Conservation (phyloP, 2,888 invertebrate species). For the Drosophila bunnanda region DNA sequence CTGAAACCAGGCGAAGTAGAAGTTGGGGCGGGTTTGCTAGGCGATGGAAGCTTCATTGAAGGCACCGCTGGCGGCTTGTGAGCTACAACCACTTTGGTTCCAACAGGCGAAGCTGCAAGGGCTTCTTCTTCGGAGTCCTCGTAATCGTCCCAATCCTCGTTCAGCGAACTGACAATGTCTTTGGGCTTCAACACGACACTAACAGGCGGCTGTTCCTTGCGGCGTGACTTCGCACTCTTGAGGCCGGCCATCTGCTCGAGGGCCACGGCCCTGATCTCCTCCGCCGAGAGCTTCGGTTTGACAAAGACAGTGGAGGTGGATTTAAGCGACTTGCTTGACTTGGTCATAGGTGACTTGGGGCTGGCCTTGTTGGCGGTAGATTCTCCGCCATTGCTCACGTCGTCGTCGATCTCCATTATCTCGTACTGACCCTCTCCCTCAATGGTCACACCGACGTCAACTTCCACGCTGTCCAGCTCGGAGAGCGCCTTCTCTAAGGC, state of each 20-base stretch:
- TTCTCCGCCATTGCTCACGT: constrained; percentile 51
- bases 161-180: constrained; percentile 78
- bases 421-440: constrained; percentile 83
- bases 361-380: constrained; percentile 3
- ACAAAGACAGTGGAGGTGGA: not conserved
- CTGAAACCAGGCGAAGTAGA: not conserved
- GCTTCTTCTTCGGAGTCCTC: constrained; percentile 62
- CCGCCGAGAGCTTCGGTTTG: constrained; percentile 69
- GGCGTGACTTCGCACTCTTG: constrained; percentile 57
- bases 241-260: constrained; percentile 82
- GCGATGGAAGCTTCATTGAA: constrained; percentile 31
- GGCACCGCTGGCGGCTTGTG: constrained; percentile 26
- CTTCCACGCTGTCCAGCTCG: constrained; percentile 62
- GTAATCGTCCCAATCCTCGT: constrained; percentile 84
- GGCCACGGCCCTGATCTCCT: constrained; percentile 82
- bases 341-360: not conserved
- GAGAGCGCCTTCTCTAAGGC: constrained; percentile 57
- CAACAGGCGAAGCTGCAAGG: not conserved
- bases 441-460: constrained; percentile 78
- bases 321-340: constrained; percentile 9
- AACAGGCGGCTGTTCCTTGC: constrained; percentile 72
- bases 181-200: constrained; percentile 50
- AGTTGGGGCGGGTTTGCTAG: constrained; percentile 1
- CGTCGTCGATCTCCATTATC: constrained; percentile 82
- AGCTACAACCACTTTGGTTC: constrained; percentile 11